These are phyloP conservation scores for Microctenopoma stevenorrisi DNA, from an alignment of 2,797 vertebrate species.

Conservation along the genomic window DNA sequence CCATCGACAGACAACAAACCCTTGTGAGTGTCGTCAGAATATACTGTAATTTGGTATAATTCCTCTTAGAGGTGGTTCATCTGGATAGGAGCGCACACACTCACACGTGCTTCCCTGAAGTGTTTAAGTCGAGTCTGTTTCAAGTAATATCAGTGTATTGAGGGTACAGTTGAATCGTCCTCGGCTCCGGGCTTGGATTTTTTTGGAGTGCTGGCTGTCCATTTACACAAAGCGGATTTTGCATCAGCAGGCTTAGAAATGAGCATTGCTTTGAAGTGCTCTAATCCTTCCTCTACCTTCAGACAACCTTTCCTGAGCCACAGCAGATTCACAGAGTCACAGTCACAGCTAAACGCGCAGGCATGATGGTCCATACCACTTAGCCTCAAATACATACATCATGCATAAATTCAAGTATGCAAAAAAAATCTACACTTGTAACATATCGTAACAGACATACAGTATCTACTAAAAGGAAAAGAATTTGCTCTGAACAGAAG, in stretches of 20 bases:
- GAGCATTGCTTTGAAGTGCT: constrained; percentile 80
- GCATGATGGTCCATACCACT: constrained; percentile 35
- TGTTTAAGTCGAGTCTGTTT: constrained; percentile 37
- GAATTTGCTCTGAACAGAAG: background rate
- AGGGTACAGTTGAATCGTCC: constrained; percentile 53
- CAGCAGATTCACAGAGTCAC: constrained; percentile 50
- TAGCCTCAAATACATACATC: constrained; percentile 24
- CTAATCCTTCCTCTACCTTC: constrained; percentile 84
- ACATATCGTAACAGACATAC: background rate
- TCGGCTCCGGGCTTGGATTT: constrained; percentile 43
- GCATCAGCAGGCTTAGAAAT: constrained; percentile 81
- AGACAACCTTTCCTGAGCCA: constrained; percentile 79
- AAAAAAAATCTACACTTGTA: background rate
- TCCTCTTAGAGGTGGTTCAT: constrained; percentile 16
- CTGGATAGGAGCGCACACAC: constrained; percentile 11
- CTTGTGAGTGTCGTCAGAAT: background rate
- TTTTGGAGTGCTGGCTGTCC: constrained; percentile 68
- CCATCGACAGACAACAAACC: background rate
- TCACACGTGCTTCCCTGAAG: constrained; percentile 5
- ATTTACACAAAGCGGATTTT: constrained; percentile 82
- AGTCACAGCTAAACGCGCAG: constrained; percentile 48
- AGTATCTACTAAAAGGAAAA: background rate
- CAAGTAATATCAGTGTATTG: constrained; percentile 41
- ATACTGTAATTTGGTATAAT: constrained; percentile 1
- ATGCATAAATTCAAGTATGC: background rate